Percentiles rank a stretch among this genome's conserved stretches.
phyloP scores from a whole-genome alignment of 2,888 invertebrate genomes.

The Exocentrus adspersus region DNA sequence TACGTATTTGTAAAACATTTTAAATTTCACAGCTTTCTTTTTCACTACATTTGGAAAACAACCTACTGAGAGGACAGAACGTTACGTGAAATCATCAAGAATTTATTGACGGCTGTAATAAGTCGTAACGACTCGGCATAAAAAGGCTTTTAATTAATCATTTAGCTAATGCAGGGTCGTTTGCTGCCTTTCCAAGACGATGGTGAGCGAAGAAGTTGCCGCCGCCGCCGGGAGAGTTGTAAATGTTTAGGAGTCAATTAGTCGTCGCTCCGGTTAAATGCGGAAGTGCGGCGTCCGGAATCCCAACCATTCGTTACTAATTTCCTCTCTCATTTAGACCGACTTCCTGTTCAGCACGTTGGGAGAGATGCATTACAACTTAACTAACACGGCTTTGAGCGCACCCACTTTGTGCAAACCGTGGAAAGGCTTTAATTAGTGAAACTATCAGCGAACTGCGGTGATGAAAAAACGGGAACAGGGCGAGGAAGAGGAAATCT shows the following conservation, averaged over 20 bases:
- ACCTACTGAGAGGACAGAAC: no score
- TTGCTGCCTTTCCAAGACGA: background rate
- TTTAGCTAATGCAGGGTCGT: background rate
- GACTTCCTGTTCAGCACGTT: conserved; percentile 31
- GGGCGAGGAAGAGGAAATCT: background rate
- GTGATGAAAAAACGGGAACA: background rate
- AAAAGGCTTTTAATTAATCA: background rate
- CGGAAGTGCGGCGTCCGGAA: conserved; percentile 38
- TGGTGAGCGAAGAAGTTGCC: background rate
- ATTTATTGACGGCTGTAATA: background rate
- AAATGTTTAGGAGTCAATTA: conserved; percentile 36
- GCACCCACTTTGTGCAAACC: conserved; percentile 13
- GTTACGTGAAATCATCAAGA: background rate
- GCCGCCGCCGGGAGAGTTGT: conserved; percentile 13
- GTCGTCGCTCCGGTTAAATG: conserved; percentile 31
- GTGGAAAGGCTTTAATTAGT: conserved; percentile 9
- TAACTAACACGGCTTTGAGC: conserved; percentile 10
- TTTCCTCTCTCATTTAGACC: conserved; percentile 36
- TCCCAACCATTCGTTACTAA: conserved; percentile 39
- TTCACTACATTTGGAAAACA: no score
- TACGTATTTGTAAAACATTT: no score
- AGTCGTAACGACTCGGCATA: background rate
- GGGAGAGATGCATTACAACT: conserved; percentile 22
- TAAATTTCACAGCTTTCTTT: no score
- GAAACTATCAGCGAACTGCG: background rate